A percentile compares a stretch with the other conserved stretches of the same genome.
phyloP scores from a whole-genome alignment of 2,797 vertebrate species.

The Chanos chanos region DNA sequence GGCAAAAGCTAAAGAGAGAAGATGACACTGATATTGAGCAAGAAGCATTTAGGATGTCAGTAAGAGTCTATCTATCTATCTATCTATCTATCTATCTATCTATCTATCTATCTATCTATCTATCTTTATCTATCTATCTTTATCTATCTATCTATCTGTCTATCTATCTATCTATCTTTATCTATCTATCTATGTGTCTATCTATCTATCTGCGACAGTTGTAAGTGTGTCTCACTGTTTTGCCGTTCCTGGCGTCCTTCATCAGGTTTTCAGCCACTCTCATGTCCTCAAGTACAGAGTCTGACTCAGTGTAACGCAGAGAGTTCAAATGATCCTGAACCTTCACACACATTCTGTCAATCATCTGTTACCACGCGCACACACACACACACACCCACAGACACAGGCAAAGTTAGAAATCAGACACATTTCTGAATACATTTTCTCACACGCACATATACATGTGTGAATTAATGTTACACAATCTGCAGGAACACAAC shows the following conservation, averaged over 20 bases:
- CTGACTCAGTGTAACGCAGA: slow-evolving; percentile 76
- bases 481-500: no score
- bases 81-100: no score
- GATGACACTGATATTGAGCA: background rate
- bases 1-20: slow-evolving; percentile 77
- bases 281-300: slow-evolving; percentile 82
- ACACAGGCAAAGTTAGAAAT: slow-evolving; percentile 10
- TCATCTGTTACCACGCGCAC: slow-evolving; percentile 79
- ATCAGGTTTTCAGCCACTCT: slow-evolving; percentile 83
- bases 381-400: slow-evolving; percentile 17
- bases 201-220: background rate
- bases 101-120: no score
- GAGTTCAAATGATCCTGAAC: slow-evolving; percentile 99
- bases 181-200: background rate
- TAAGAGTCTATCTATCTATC: no score
- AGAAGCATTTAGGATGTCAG: no score
- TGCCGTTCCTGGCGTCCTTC: slow-evolving; percentile 90
- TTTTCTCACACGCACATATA: background rate
- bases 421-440: slow-evolving; percentile 8
- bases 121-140: no score
- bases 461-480: background rate
- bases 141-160: no score
- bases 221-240: slow-evolving; percentile 74
- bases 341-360: slow-evolving; percentile 92
- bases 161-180: background rate